Evolutionary conservation across 2,888 invertebrate genomes (phyloP), one percentile per base, ranked within the genome.

Genomic region (Rutpela maculata): DNA sequence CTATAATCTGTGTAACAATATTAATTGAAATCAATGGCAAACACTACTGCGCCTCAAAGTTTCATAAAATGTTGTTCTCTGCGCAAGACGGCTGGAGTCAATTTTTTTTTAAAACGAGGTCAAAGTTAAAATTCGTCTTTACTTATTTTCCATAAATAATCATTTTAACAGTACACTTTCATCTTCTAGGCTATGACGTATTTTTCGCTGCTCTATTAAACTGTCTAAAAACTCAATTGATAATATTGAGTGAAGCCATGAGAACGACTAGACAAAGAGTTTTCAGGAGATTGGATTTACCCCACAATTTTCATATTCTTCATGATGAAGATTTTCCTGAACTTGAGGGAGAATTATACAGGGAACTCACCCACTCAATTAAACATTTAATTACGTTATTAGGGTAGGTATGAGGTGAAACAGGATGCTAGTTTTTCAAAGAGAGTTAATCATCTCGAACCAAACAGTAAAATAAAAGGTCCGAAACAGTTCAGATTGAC

Each of bases 321-420:
- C 18, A 75, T 22, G 85, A 85, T 62, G 50, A 26, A 1, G 75
- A 75, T 18, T 65, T 79, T 59, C 79, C 78, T n/a, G 43, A 18
- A n/a, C 75, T 86, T 22, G 82, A 85, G 57, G 26, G 75, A 18
- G 82, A 81, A 75, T 80, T 85, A 79, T 84, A 84, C 67, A 71
- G 65, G 9, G 83, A 85, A 69, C 67, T 86, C 38, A 81, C 78
- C 9, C 84, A 83, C 43, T 83, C 82, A 60, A 83, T 81, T 10
- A 75, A 82, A 70, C 86, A 86, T 81, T 74, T 86, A 10, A 83
- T 80, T 68, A 78, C 79, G 5, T 67, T 86, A 18, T 77, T 85
- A 17, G 77, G 78, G 86, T 86, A 78, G 74, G 78, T 78, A 55
- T n/a, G n/a, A n/a, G 6, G n/a, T 50, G 6, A 50, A n/a, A 50